Percentiles rank a stretch among this genome's conserved stretches.
Evolutionary conservation across 2,888 invertebrate species (phyloP).

Genomic region (Pegoplata infirma): DNA sequence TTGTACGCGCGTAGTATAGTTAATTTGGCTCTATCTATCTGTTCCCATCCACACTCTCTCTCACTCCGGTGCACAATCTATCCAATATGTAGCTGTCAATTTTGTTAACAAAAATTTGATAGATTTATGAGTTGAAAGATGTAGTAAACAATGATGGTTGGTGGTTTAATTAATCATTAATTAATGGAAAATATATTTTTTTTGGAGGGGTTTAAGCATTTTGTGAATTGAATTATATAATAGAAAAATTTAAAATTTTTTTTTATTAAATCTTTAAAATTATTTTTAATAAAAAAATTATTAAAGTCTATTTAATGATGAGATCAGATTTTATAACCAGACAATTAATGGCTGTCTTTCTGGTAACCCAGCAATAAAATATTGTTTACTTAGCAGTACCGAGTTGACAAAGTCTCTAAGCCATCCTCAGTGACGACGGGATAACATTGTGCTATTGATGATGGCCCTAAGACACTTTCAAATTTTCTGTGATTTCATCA

Average conservation of each 20-base stretch:
- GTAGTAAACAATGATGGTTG: conserved; percentile 7
- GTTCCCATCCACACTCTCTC: neutral
- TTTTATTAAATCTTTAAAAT: neutral
- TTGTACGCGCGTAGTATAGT: neutral
- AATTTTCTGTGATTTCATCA: too few relatives aligned
- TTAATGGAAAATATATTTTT: neutral
- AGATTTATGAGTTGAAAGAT: conserved; percentile 51
- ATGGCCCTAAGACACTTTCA: too few relatives aligned
- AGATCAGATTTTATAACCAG: too few relatives aligned
- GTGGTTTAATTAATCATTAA: conserved; percentile 26
- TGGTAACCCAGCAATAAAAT: too few relatives aligned
- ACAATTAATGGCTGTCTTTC: too few relatives aligned
- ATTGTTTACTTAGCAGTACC: too few relatives aligned
- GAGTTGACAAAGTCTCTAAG: too few relatives aligned
- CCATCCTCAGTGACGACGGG: too few relatives aligned
- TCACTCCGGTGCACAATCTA: neutral
- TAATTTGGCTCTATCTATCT: too few relatives aligned
- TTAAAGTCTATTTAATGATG: neutral
- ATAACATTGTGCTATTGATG: too few relatives aligned
- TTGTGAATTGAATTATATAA: too few relatives aligned
- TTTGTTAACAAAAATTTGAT: conserved; percentile 47
- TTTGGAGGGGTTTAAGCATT: neutral
- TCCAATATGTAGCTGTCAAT: conserved; percentile 43
- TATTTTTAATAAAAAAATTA: neutral
- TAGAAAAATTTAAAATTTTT: too few relatives aligned